Evolutionary conservation across 2,113 vertebrate genomes (phyloP).

Genomic region (Cichladusa arquata): DNA sequence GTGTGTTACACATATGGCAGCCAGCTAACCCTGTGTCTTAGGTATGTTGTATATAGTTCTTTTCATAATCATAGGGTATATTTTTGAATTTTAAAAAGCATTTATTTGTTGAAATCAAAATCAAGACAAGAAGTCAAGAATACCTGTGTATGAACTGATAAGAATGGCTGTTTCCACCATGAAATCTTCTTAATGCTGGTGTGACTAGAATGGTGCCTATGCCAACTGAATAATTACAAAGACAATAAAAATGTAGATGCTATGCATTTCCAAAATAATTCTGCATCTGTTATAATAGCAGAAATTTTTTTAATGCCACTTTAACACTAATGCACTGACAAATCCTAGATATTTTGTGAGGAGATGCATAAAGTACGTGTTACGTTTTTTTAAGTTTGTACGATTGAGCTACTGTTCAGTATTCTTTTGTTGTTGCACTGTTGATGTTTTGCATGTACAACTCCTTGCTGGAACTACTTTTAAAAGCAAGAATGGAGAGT

Average conservation of each 20-base stretch:
- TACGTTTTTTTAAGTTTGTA: constrained; percentile 65
- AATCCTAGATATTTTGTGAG: constrained; percentile 78
- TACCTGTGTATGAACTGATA: constrained; percentile 57
- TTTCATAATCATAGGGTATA: constrained; percentile 81
- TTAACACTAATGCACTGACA: constrained; percentile 85
- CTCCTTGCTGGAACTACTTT: constrained; percentile 60
- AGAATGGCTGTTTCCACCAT: constrained; percentile 74
- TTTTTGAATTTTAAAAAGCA: constrained; percentile 79
- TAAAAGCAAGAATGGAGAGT: constrained; percentile 44
- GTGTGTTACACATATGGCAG: constrained; percentile 70
- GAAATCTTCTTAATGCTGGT: constrained; percentile 72
- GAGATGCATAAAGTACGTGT: constrained; percentile 66
- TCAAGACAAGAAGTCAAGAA: constrained; percentile 68
- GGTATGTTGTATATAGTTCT: constrained; percentile 78
- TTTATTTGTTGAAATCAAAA: constrained; percentile 73
- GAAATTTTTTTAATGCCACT: constrained; percentile 81
- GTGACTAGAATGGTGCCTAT: constrained; percentile 80
- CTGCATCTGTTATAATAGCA: constrained; percentile 80
- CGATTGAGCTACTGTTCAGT: constrained; percentile 65
- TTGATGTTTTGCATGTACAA: constrained; percentile 71
- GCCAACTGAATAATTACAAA: constrained; percentile 66
- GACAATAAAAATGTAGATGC: constrained; percentile 77
- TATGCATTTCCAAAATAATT: constrained; percentile 82
- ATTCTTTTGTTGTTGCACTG: constrained; percentile 66
- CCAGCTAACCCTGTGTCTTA: constrained; percentile 76